These are phyloP conservation scores for Ptychochromis oligacanthus DNA, from an alignment of 2,113 vertebrate genomes.

Conservation along the genomic window DNA sequence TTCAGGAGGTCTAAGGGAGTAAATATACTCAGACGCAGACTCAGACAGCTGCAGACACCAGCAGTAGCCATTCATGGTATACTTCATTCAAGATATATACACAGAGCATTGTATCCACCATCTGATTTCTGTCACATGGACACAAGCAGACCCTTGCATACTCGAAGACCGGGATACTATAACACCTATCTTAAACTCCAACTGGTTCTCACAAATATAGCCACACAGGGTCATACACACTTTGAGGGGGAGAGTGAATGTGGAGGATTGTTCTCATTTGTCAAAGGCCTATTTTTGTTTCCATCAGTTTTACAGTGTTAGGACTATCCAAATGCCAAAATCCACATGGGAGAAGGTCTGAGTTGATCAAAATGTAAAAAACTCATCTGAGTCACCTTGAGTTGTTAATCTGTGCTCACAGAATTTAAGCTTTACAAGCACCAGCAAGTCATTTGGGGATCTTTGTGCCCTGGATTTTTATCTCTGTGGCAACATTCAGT, in stretches of 20 bases:
- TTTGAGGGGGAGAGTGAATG: conserved; percentile 1
- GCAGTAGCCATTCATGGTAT: background rate
- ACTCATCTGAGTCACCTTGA: background rate
- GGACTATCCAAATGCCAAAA: background rate
- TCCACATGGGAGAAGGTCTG: background rate
- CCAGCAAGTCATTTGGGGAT: background rate
- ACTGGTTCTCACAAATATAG: background rate
- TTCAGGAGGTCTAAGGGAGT: background rate
- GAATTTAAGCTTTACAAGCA: background rate
- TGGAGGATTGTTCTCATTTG: conserved; percentile 2
- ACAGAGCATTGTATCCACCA: background rate
- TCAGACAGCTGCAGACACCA: background rate
- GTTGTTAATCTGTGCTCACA: background rate
- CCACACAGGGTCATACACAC: background rate
- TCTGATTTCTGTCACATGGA: background rate
- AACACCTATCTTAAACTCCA: background rate
- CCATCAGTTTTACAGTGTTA: background rate
- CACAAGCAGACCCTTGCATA: background rate
- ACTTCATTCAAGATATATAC: background rate
- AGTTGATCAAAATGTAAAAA: conserved; percentile 2
- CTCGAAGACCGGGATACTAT: background rate
- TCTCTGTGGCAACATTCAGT: background rate
- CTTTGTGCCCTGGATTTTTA: background rate
- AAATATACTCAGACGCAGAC: background rate
- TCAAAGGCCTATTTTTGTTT: conserved; percentile 5